Base-by-base conservation (phyloP, 2,113 vertebrate species). In the Oxygymnocypris stewartii region DNA sequence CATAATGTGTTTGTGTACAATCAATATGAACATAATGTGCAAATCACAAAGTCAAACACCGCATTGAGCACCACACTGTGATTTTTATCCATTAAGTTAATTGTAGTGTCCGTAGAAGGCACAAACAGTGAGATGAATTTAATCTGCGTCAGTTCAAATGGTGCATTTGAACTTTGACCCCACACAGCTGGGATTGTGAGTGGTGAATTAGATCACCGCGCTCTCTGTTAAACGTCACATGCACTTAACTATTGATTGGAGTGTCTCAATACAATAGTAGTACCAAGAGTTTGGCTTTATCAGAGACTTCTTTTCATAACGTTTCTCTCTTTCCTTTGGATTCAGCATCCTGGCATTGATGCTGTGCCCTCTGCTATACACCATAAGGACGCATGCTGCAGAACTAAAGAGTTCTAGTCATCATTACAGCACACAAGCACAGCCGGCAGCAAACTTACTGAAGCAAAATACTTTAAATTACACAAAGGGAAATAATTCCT, bases 131-230 rank as follows among this genome's bases (percentile, higher is more conserved):
- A 16, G 37, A 63, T 47, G 4, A 49, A 49, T 69, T 49, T 4
- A 83, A 69, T 82, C 80, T 69, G 20, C 13, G 20, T 83, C 63
- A 23, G 44, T 51, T 42, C 11, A 18, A 9, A 71, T 71, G 44
- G 14, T 31, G 6, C 31, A 14, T 83, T 54, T 84, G 82, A 74
- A 40, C 82, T 84, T 57, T 84, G 82, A 59, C 82, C 82, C 13
- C 35, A 40, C 47, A 8, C 63, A 51, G 63, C 81, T 49, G 42
- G 67, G 47, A n/a, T 57, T 54, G 44, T 35, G 47, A 37, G 12
- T 40, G 5, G 82, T 57, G 16, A 84, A 57, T 74, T 84, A 84
- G 54, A 73, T 42, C 44, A 74, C 67, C 57, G 49, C 49, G 23
- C 28, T 74, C 31, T 71, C 18, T 35, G 47, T 59, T 71, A 54